A percentile compares a stretch with the other conserved stretches of the same genome.
Evolutionary conservation across 2,113 vertebrate species (phyloP).

Genomic region (Mesembrinibis cayennensis): DNA sequence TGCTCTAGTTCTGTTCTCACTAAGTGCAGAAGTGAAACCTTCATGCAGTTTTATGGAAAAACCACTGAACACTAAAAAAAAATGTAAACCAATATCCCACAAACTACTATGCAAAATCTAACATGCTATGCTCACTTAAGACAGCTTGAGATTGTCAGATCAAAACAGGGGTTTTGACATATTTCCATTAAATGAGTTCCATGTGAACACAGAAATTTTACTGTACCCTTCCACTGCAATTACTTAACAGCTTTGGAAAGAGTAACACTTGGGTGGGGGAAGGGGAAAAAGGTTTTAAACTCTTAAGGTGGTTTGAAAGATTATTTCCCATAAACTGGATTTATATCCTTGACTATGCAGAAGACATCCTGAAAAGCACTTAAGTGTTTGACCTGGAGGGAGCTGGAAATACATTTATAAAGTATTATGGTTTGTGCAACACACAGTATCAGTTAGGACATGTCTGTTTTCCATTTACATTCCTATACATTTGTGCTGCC

Average conservation of each 20-base stretch:
- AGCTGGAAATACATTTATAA: constrained; percentile 36
- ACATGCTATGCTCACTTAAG: constrained; percentile 6
- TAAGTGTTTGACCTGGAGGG: constrained; percentile 39
- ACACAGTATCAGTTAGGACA: constrained; percentile 12
- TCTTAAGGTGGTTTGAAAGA: constrained; percentile 6
- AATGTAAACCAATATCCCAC: constrained; percentile 17
- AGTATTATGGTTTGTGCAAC: neutral
- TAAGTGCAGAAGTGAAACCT: neutral
- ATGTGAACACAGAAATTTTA: constrained; percentile 22
- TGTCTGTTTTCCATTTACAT: constrained; percentile 58
- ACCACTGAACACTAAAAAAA: constrained; percentile 22
- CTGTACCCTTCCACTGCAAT: neutral
- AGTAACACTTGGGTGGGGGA: neutral
- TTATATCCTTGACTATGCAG: constrained; percentile 37
- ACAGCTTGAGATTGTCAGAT: constrained; percentile 33
- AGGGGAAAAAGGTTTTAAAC: neutral
- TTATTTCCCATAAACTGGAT: constrained; percentile 34
- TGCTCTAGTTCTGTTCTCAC: neutral
- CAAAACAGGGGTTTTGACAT: constrained; percentile 5
- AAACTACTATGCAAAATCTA: constrained; percentile 25
- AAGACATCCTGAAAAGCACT: constrained; percentile 36
- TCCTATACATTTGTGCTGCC: constrained; percentile 12
- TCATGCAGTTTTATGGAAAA: constrained; percentile 1
- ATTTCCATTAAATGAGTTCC: constrained; percentile 28
- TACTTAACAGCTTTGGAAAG: constrained; percentile 4